Conservation (phyloP, 2,113 vertebrate species). For the Paramisgurnus dabryanus region DNA sequence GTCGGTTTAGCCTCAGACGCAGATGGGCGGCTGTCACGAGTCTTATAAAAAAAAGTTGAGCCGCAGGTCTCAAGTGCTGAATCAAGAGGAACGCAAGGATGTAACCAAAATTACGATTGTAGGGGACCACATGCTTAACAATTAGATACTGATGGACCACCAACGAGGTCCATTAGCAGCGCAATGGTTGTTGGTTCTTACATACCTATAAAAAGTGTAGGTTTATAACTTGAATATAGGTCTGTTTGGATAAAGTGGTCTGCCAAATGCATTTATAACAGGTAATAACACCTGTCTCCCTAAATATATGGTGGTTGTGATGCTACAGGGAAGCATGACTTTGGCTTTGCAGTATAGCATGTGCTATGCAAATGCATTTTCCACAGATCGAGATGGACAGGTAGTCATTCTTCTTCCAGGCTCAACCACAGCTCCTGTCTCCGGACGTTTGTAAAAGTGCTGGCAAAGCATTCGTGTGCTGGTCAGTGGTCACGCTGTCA, state of each 20-base stretch:
- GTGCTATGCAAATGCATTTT: not conserved
- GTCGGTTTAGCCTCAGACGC: constrained; percentile 52
- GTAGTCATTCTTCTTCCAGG: constrained; percentile 8
- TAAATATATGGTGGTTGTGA: too few relatives aligned
- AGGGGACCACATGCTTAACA: too few relatives aligned
- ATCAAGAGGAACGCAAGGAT: not conserved
- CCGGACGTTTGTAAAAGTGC: constrained; percentile 19
- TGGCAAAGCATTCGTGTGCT: constrained; percentile 58
- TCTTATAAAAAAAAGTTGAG: not conserved
- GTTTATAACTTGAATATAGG: too few relatives aligned
- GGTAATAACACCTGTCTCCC: too few relatives aligned
- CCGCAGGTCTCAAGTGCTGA: not conserved
- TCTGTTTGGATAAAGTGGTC: too few relatives aligned
- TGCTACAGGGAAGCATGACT: not conserved
- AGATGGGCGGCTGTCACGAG: not conserved
- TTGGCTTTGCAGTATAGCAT: not conserved
- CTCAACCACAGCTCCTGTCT: not conserved
- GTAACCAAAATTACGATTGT: not conserved
- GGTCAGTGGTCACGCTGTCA: constrained; percentile 46
- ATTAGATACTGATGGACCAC: too few relatives aligned
- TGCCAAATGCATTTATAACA: too few relatives aligned
- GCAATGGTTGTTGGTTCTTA: too few relatives aligned
- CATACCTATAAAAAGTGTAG: too few relatives aligned
- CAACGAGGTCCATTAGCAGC: too few relatives aligned
- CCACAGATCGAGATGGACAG: constrained; percentile 12